Percentiles rank a stretch among this genome's conserved stretches.
Conservation (phyloP, 2,888 invertebrate genomes). For the Papilio protenor region DNA sequence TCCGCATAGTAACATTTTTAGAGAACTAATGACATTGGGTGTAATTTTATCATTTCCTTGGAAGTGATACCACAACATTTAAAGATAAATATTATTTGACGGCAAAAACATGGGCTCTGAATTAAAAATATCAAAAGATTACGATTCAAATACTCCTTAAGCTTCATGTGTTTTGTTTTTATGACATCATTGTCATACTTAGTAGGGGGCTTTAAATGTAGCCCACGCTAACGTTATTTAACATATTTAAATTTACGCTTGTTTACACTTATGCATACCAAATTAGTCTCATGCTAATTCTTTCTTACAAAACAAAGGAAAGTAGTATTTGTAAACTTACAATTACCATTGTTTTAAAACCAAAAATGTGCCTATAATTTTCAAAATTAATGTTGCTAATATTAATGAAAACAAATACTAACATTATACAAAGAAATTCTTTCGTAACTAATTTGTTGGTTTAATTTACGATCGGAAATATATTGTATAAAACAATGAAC, state of each 20-base stretch:
- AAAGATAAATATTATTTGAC: conserved; percentile 28
- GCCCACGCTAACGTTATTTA: conserved; percentile 23
- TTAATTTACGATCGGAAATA: background rate
- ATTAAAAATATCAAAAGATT: conserved; percentile 53
- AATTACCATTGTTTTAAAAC: background rate
- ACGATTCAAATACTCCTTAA: conserved; percentile 50
- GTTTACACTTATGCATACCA: conserved; percentile 26
- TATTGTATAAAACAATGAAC: background rate
- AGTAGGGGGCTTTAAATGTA: conserved; percentile 45
- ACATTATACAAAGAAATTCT: background rate
- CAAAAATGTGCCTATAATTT: background rate
- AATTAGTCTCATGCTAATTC: background rate
- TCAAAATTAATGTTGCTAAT: background rate
- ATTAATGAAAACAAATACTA: background rate
- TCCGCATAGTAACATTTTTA: conserved; percentile 23
- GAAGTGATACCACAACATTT: conserved; percentile 9
- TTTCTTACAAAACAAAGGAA: background rate
- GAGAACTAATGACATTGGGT: background rate
- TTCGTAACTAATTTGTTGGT: background rate
- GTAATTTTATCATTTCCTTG: conserved; percentile 28
- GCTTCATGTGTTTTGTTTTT: conserved; percentile 44
- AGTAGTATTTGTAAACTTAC: background rate
- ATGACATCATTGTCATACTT: conserved; percentile 54
- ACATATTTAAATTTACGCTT: conserved; percentile 26
- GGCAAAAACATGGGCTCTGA: conserved; percentile 57